phyloP scores from a whole-genome alignment of 2,113 vertebrate genomes.

The Pomatostomus ruficeps region DNA sequence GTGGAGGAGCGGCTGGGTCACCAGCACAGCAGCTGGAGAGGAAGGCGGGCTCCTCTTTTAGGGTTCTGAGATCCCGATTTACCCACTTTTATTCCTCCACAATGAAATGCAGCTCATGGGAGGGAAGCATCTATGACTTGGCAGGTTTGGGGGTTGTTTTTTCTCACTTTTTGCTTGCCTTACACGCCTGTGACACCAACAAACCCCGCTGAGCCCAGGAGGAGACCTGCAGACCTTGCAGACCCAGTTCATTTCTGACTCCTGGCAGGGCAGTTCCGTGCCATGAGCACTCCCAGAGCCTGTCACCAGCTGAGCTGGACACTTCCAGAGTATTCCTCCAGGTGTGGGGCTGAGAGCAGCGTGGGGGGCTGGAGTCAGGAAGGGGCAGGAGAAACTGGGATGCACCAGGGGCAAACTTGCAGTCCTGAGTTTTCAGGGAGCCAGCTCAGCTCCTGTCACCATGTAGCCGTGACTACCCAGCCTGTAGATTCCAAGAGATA shows the following conservation, averaged over 20 bases:
- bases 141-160: not conserved
- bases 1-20: not conserved
- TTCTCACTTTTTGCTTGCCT: not conserved
- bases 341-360: not conserved
- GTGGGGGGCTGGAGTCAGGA: accelerated
- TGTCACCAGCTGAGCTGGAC: accelerated
- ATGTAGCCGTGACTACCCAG: not conserved
- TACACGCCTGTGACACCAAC: not conserved
- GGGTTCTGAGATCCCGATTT: not conserved
- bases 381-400: not conserved
- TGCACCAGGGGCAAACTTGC: not conserved
- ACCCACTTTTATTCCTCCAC: not conserved
- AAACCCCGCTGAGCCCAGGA: not conserved
- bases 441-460: not conserved
- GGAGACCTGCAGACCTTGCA: not conserved
- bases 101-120: not conserved
- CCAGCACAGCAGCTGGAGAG: not conserved
- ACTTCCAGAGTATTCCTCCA: not conserved
- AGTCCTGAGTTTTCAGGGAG: not conserved
- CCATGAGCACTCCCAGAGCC: not conserved
- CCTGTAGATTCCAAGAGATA: not conserved
- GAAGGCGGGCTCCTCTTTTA: not conserved
- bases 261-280: not conserved
- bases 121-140: not conserved
- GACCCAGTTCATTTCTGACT: not conserved